phyloP scores from a whole-genome alignment of 2,797 vertebrate species.

The Myotis vivesi region DNA sequence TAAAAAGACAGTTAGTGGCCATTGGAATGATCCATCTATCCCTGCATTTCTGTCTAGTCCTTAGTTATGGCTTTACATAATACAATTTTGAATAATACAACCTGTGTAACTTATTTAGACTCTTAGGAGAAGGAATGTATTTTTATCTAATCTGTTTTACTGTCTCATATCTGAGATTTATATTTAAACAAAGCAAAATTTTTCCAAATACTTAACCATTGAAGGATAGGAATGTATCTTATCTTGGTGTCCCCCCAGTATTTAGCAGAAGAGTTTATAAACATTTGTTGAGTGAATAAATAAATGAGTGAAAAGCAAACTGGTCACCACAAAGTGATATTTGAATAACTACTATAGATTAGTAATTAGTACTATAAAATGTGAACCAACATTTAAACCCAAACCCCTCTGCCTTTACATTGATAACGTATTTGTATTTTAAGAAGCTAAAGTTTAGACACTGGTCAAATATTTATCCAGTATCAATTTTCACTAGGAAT shows the following conservation, averaged over 20 bases:
- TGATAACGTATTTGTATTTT: slow-evolving; percentile 20
- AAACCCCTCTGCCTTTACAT: not conserved
- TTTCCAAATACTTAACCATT: slow-evolving; percentile 23
- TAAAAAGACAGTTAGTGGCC: slow-evolving; percentile 43
- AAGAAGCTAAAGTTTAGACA: slow-evolving; percentile 29
- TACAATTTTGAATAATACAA: slow-evolving; percentile 52
- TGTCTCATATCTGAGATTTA: slow-evolving; percentile 34
- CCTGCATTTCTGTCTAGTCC: slow-evolving; percentile 42
- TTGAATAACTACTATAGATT: slow-evolving; percentile 22
- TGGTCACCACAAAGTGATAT: slow-evolving; percentile 6
- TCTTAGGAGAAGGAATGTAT: slow-evolving; percentile 33
- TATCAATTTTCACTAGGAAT: slow-evolving; percentile 39
- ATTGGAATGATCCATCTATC: slow-evolving; percentile 43
- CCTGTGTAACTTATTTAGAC: slow-evolving; percentile 11
- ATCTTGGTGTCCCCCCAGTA: not conserved
- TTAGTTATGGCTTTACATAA: slow-evolving; percentile 42
- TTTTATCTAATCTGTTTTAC: slow-evolving; percentile 39
- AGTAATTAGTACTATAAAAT: slow-evolving; percentile 53
- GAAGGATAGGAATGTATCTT: not conserved
- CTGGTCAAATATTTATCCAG: slow-evolving; percentile 10
- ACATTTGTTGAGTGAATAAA: slow-evolving; percentile 25
- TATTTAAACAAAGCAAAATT: slow-evolving; percentile 61
- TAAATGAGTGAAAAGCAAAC: slow-evolving; percentile 32
- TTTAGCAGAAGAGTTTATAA: slow-evolving; percentile 15
- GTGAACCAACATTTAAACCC: slow-evolving; percentile 45